Evolutionary conservation across 2,888 invertebrate genomes (phyloP).

Genomic region (Macrophya annulata): DNA sequence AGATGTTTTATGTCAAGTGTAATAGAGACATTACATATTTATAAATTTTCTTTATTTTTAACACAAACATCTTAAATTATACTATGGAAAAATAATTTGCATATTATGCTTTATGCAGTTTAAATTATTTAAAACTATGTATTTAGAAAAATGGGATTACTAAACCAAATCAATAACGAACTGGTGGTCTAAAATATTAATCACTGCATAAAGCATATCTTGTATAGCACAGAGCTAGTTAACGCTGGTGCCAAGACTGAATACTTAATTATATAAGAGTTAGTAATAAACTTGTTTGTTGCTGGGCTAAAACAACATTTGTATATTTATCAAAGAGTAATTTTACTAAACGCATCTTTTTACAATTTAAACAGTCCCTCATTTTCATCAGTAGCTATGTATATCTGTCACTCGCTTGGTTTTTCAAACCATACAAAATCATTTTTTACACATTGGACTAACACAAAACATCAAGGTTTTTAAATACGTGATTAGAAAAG

Average conservation of each 20-base stretch:
- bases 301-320: neutral
- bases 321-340: conserved; percentile 17
- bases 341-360: neutral
- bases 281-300: conserved; percentile 17
- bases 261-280: neutral
- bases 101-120: conserved; percentile 4
- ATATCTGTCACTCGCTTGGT: neutral
- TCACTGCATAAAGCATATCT: conserved; percentile 8
- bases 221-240: conserved; percentile 2
- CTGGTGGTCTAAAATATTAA: neutral
- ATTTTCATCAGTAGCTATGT: neutral
- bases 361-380: neutral
- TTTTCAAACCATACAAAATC: neutral
- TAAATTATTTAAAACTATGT: neutral
- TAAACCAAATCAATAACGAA: neutral
- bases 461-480: conserved; percentile 15
- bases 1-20: conserved; percentile 16
- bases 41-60: conserved; percentile 38
- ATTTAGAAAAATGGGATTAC: neutral
- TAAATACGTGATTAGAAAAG: neutral
- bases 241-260: neutral
- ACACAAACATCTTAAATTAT: neutral
- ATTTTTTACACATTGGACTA: neutral
- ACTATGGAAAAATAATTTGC: neutral
- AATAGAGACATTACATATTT: conserved; percentile 5